Percentiles rank a stretch among this genome's conserved stretches.
Conservation (phyloP, 2,113 vertebrate genomes). For the Heloderma charlesbogerti region DNA sequence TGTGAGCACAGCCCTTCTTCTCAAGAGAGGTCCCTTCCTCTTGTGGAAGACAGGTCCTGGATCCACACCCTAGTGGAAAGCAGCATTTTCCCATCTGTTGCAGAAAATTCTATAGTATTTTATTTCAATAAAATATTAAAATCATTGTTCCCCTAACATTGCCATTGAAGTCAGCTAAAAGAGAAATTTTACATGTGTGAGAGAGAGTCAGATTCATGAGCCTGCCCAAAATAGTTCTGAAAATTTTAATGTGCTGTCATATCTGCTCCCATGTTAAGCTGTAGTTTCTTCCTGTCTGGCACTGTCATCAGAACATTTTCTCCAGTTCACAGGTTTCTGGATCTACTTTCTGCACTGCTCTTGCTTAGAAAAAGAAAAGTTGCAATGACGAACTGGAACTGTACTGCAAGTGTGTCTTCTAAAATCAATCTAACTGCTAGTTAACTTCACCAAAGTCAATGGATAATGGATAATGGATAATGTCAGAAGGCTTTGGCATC, state of each 20-base stretch:
- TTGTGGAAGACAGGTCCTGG: too few relatives aligned
- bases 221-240: background rate
- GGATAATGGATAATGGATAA: background rate
- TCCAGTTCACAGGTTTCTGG: slow-evolving; percentile 14
- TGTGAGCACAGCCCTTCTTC: too few relatives aligned
- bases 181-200: slow-evolving; percentile 3
- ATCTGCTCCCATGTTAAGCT: background rate
- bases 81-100: background rate
- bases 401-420: background rate
- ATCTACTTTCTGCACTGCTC: background rate
- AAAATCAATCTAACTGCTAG: slow-evolving; percentile 8
- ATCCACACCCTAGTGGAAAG: too few relatives aligned
- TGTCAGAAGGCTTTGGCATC: slow-evolving; percentile 1
- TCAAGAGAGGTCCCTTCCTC: too few relatives aligned
- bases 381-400: background rate
- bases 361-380: background rate
- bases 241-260: slow-evolving; percentile 14
- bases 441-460: slow-evolving; percentile 2
- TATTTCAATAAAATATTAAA: background rate
- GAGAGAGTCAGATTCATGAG: background rate
- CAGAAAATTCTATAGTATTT: background rate
- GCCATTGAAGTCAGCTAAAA: background rate
- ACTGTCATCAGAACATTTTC: slow-evolving; percentile 1
- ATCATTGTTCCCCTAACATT: background rate
- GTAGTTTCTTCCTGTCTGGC: background rate